Percentiles rank a stretch among this genome's conserved stretches.
Conservation (phyloP, 2,113 vertebrate species). For the Malaclemys terrapin region DNA sequence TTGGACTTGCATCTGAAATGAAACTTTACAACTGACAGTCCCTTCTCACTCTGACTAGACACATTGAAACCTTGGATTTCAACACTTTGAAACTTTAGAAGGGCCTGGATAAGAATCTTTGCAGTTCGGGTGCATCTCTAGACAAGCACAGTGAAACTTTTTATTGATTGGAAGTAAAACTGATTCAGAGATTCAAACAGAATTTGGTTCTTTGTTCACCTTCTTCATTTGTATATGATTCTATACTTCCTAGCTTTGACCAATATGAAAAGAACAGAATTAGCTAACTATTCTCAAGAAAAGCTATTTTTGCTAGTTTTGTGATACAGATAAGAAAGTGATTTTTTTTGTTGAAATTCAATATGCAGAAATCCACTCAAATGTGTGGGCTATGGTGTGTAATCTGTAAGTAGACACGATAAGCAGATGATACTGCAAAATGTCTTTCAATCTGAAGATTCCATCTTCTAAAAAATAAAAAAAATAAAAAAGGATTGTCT, state of each 20-base stretch:
- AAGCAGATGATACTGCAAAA: not conserved
- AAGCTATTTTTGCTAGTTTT: not conserved
- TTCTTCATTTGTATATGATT: not conserved
- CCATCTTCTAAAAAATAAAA: rapidly evolving
- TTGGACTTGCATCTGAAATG: not conserved
- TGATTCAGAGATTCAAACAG: not conserved
- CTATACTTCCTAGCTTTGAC: not conserved
- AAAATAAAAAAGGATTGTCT: not conserved
- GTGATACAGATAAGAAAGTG: not conserved
- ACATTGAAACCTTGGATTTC: not conserved
- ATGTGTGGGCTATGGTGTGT: not conserved
- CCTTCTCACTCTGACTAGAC: not conserved
- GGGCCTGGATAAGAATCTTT: not conserved
- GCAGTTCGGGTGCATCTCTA: not conserved
- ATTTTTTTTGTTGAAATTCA: not conserved
- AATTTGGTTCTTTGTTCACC: not conserved
- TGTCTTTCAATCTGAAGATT: not conserved
- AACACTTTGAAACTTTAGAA: not conserved
- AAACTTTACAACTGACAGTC: not conserved
- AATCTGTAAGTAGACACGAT: not conserved
- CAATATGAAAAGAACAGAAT: not conserved
- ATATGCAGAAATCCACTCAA: not conserved
- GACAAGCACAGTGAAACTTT: not conserved
- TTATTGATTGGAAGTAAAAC: not conserved
- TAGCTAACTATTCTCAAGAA: not conserved